These are phyloP conservation scores for Knipowitschia caucasica DNA, from an alignment of 2,797 vertebrate species.

Conservation along the genomic window DNA sequence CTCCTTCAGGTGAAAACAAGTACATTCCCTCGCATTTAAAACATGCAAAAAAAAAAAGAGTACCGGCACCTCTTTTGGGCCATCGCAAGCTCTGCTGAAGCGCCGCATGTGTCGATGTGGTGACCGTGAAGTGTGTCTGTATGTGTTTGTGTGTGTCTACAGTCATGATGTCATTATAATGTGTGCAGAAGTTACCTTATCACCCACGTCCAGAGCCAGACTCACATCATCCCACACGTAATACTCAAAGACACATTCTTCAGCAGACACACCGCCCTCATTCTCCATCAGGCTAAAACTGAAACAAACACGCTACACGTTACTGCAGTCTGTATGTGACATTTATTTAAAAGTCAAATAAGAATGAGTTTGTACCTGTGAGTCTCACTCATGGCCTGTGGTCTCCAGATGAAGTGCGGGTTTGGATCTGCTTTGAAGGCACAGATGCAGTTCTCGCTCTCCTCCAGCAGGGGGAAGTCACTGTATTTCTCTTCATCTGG, in stretches of 20 bases:
- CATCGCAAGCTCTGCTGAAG: too few species aligned
- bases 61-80: too few species aligned
- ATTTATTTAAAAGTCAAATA: too few species aligned
- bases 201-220: slow-evolving; percentile 35
- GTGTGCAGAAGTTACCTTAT: too few species aligned
- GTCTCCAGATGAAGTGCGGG: slow-evolving; percentile 41
- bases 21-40: too few species aligned
- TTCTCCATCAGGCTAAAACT: not conserved
- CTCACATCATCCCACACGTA: slow-evolving; percentile 51
- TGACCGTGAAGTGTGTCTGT: too few species aligned
- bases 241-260: accelerated
- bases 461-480: slow-evolving; percentile 17
- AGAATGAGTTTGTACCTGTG: slow-evolving; percentile 20
- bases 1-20: too few species aligned
- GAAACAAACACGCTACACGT: slow-evolving; percentile 6
- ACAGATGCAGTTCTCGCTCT: slow-evolving; percentile 15
- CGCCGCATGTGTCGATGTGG: too few species aligned
- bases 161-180: too few species aligned
- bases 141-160: too few species aligned
- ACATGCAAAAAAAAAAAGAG: too few species aligned
- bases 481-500: not conserved
- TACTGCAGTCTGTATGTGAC: too few species aligned
- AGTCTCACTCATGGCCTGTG: slow-evolving; percentile 53
- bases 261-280: accelerated
- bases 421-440: slow-evolving; percentile 14